Percentiles rank a stretch among this genome's conserved stretches.
These are phyloP conservation scores for Euthynnus affinis DNA, from an alignment of 2,797 vertebrate species.

Conservation along the genomic window DNA sequence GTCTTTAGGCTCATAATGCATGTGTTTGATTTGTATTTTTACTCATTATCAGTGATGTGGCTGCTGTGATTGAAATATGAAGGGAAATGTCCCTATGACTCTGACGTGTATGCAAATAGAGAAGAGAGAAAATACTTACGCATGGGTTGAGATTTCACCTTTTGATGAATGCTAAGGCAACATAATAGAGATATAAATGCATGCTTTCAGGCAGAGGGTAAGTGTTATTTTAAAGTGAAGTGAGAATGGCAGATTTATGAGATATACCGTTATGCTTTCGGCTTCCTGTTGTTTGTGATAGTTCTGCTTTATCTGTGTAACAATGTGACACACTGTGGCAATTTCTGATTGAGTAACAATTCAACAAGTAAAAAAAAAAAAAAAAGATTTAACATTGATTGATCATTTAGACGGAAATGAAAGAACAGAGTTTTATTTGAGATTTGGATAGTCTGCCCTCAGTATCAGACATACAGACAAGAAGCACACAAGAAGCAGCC, in stretches of 20 bases:
- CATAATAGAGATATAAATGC: no score
- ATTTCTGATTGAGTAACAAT: not conserved
- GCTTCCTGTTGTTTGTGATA: constrained; percentile 69
- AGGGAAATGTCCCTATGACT: no score
- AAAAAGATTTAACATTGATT: not conserved
- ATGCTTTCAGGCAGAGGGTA: not conserved
- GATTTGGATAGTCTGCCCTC: not conserved
- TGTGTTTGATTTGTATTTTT: not conserved
- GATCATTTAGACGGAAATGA: not conserved
- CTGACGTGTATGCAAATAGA: not conserved
- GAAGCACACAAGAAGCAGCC: not conserved
- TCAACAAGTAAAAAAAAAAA: no score
- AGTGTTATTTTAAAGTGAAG: constrained; percentile 12
- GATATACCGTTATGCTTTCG: not conserved
- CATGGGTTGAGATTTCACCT: not conserved
- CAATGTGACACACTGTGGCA: not conserved
- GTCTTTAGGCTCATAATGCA: not conserved
- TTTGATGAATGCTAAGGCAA: no score
- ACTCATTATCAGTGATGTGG: not conserved
- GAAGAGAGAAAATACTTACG: not conserved
- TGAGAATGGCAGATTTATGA: not conserved
- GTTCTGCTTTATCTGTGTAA: constrained; percentile 62
- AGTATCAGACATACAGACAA: no score
- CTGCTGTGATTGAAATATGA: not conserved
- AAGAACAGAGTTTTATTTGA: not conserved